Evolutionary conservation across 2,113 vertebrate species (phyloP).

Genomic region (Puma concolor): DNA sequence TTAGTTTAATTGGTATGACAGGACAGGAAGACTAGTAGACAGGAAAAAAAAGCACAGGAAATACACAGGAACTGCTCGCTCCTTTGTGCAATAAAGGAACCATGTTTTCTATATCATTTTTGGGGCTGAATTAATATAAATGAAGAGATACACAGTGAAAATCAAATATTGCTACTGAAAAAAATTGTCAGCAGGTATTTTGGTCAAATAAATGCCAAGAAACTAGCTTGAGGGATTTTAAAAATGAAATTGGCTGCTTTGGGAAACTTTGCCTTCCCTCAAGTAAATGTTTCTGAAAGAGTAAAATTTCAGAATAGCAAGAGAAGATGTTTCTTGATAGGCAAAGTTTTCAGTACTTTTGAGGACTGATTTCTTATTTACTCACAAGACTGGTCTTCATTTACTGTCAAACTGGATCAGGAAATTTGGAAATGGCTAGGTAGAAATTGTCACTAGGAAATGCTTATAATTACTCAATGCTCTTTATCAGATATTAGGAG

Average conservation of each 20-base stretch:
- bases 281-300: conserved; percentile 35
- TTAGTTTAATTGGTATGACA: background rate
- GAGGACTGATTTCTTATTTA: background rate
- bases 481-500: background rate
- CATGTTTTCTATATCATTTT: background rate
- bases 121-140: background rate
- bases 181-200: background rate
- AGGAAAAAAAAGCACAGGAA: background rate
- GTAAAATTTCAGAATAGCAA: background rate
- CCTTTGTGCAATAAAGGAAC: background rate
- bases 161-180: background rate
- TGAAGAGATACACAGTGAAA: background rate
- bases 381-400: background rate
- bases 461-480: background rate
- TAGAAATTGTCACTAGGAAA: conserved; percentile 4
- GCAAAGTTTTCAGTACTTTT: background rate
- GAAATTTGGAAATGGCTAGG: conserved; percentile 18
- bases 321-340: background rate
- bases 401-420: background rate
- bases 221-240: background rate
- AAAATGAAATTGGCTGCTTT: background rate
- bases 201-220: background rate
- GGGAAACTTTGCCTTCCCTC: background rate
- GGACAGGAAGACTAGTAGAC: background rate
- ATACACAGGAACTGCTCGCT: background rate